Conservation (phyloP, 1,140 invertebrate genomes). For the Atta colombica region DNA sequence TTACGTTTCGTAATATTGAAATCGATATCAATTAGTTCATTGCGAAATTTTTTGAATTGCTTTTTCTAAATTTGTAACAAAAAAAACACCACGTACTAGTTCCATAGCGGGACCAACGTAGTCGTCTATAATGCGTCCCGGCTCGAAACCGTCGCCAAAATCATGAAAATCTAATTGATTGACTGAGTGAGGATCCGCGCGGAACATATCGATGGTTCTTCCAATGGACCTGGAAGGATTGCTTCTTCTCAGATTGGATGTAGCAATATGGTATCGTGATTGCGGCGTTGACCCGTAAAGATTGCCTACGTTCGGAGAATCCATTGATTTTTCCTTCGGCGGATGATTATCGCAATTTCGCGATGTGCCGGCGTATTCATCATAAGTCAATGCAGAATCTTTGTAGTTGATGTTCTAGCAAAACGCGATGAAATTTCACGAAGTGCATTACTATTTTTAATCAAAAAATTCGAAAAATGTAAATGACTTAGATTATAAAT, state of each 20-base stretch:
- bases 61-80: conserved; percentile 5
- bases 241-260: conserved; percentile 32
- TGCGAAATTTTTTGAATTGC: not conserved
- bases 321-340: conserved; percentile 29
- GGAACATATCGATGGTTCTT: conserved; percentile 21
- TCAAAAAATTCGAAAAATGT: not conserved
- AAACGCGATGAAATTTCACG: not conserved
- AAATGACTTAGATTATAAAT: not conserved
- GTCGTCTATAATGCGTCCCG: conserved; percentile 69
- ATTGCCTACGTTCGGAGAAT: conserved; percentile 24
- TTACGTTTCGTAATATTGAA: not conserved
- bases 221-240: not conserved
- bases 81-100: conserved; percentile 74
- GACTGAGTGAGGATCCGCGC: conserved; percentile 43
- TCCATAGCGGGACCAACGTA: conserved; percentile 84
- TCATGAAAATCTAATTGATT: conserved; percentile 67
- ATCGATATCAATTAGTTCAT: not conserved
- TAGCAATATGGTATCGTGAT: conserved; percentile 45
- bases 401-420: conserved; percentile 55
- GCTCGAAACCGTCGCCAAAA: conserved; percentile 63
- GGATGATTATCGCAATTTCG: conserved; percentile 61
- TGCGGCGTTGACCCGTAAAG: conserved; percentile 68
- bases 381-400: conserved; percentile 38
- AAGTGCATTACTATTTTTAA: not conserved
- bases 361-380: conserved; percentile 56